Evolutionary conservation across 2,888 invertebrate species (phyloP), one percentile per base, ranked within the genome.

Genomic region (Mesopsocus fuscifrons): DNA sequence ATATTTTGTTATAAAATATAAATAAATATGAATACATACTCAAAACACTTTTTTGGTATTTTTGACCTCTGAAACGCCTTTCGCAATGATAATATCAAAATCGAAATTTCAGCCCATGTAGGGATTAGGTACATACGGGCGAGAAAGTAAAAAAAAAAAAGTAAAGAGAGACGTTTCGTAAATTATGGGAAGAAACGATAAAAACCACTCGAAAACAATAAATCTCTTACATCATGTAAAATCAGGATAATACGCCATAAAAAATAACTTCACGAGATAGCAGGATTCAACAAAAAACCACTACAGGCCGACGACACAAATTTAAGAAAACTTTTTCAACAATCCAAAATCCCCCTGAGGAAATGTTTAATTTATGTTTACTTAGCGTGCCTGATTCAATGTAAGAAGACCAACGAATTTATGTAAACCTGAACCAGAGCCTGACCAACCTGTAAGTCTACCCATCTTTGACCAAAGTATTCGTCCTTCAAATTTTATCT

Each of bases 311-410:
- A 9, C 26, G 11, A 26, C 11, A 9, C 26, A 26, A 38, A 38
- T 20, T 38, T 38, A 38, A 38, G 38, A 38, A 38, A 38, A 38
- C 38, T 38, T 38, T 38, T 38, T 20, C 13, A 38, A 38, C 20
- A 20, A 20, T 18, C 13, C 15, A n/a, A 18, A 21, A 38, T 18
- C 17, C 33, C 38, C 38, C 20, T 16, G 21, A 38, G 38, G 21
- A 21, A 38, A 20, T 4, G 20, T 18, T 18, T 38, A 38, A 38
- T 38, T 38, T 38, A 38, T 38, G 21, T 38, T 38, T 38, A 38
- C 38, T 38, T 38, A 18, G 20, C n/a, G 21, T 17, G 20, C 21
- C 17, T 18, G 18, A 20, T 20, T 18, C 8, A 20, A 20, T 13
- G n/a, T 38, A 18, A 38, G 38, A 38, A 38, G 38, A 38, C 3